A percentile compares a stretch with the other conserved stretches of the same genome.
Evolutionary conservation across 2,888 invertebrate genomes (phyloP).

Genomic region (Cerceris ruficornis): DNA sequence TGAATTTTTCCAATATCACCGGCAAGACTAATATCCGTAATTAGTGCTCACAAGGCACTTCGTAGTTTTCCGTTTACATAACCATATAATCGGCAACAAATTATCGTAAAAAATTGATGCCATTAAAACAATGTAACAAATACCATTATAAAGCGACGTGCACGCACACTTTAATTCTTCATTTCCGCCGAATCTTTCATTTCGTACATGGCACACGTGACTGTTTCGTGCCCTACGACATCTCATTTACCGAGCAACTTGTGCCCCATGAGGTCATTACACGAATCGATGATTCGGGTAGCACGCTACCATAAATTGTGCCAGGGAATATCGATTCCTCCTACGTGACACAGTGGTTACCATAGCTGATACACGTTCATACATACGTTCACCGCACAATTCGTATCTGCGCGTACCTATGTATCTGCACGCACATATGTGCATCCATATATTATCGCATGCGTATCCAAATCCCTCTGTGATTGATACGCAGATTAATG

Average conservation of each 20-base stretch:
- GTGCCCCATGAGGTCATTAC: constrained; percentile 65
- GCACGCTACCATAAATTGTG: constrained; percentile 66
- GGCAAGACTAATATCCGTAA: too few relatives aligned
- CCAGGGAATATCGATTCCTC: constrained; percentile 53
- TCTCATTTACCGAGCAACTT: constrained; percentile 43
- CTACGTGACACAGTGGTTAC: constrained; percentile 32
- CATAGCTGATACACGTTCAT: constrained; percentile 16
- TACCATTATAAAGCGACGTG: too few relatives aligned
- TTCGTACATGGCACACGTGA: constrained; percentile 19
- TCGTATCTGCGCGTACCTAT: constrained; percentile 3
- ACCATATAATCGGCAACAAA: too few relatives aligned
- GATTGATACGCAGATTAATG: not conserved
- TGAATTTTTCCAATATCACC: too few relatives aligned
- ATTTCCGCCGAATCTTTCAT: not conserved
- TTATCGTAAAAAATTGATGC: too few relatives aligned
- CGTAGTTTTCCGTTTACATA: too few relatives aligned
- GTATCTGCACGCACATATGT: not conserved
- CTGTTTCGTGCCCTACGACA: constrained; percentile 16
- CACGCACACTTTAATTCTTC: not conserved
- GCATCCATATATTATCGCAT: constrained; percentile 1
- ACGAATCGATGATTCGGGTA: constrained; percentile 71
- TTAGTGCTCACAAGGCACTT: too few relatives aligned
- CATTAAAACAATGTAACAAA: too few relatives aligned
- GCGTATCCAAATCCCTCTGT: constrained; percentile 14
- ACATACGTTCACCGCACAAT: constrained; percentile 4